phyloP scores from a whole-genome alignment of 2,113 vertebrate genomes.

The Corythoichthys intestinalis region DNA sequence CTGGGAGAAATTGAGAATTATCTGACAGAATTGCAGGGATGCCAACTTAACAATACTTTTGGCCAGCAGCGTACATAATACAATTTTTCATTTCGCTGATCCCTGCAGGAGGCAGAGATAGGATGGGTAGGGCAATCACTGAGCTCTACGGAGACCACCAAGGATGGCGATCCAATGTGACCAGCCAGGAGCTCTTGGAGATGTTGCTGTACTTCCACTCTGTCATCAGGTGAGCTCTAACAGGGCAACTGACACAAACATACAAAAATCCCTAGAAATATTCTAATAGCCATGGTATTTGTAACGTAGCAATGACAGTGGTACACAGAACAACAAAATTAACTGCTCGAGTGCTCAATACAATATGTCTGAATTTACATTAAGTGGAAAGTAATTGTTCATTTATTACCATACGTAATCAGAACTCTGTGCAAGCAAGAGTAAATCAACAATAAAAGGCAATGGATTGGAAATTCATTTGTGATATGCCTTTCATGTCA shows the following conservation, averaged over 20 bases:
- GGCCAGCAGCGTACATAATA: too few species aligned
- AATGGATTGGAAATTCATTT: not conserved
- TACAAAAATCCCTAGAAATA: not conserved
- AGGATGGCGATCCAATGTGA: slow-evolving; percentile 74
- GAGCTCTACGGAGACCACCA: slow-evolving; percentile 76
- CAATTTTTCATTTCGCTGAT: not conserved
- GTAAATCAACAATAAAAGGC: not conserved
- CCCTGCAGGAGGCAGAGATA: slow-evolving; percentile 81
- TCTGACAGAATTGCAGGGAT: too few species aligned
- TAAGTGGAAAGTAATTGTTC: too few species aligned
- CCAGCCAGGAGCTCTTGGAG: slow-evolving; percentile 66
- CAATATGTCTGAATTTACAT: not conserved
- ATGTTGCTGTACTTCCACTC: slow-evolving; percentile 80
- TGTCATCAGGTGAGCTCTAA: slow-evolving; percentile 76
- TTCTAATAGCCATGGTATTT: not conserved
- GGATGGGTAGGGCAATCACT: slow-evolving; percentile 76
- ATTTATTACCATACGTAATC: too few species aligned
- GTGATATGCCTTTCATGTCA: not conserved
- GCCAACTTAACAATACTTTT: too few species aligned
- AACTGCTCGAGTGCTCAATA: not conserved
- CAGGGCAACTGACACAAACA: not conserved
- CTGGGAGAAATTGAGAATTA: too few species aligned
- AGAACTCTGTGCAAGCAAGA: too few species aligned
- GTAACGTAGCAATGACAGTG: too few species aligned
- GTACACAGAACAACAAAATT: too few species aligned